phyloP scores from a whole-genome alignment of 2,113 vertebrate genomes.

The Hydrochoerus hydrochaeris region DNA sequence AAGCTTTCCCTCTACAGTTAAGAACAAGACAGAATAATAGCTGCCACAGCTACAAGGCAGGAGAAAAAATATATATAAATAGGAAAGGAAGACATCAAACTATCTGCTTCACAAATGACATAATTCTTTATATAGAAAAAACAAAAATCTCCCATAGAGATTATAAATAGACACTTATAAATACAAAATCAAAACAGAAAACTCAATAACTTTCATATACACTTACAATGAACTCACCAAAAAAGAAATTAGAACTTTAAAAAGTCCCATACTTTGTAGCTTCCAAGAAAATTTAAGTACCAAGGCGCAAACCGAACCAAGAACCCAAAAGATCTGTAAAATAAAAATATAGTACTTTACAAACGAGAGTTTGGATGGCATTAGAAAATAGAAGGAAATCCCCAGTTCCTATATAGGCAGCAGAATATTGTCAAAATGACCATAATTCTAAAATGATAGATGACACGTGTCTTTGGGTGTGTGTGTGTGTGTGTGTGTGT shows the following conservation, averaged over 20 bases:
- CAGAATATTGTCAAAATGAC: no score
- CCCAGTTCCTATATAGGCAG: no score
- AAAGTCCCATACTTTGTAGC: background rate
- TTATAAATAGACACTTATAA: background rate
- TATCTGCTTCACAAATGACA: background rate
- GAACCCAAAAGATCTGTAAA: background rate
- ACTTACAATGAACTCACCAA: background rate
- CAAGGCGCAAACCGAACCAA: background rate
- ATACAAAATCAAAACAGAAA: background rate
- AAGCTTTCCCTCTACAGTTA: background rate
- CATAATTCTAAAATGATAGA: no score
- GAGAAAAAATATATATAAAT: background rate
- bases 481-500: no score
- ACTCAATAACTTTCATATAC: background rate
- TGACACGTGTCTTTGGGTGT: no score
- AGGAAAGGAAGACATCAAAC: background rate
- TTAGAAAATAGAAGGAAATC: background rate
- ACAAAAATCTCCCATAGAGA: background rate
- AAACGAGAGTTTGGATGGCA: background rate
- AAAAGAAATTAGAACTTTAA: background rate
- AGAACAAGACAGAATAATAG: background rate
- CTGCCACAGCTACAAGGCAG: background rate
- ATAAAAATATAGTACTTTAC: background rate
- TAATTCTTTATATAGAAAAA: background rate
- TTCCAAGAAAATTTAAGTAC: background rate